Evolutionary conservation across 2,888 invertebrate species (phyloP).

Genomic region (Cephus pygmeus): DNA sequence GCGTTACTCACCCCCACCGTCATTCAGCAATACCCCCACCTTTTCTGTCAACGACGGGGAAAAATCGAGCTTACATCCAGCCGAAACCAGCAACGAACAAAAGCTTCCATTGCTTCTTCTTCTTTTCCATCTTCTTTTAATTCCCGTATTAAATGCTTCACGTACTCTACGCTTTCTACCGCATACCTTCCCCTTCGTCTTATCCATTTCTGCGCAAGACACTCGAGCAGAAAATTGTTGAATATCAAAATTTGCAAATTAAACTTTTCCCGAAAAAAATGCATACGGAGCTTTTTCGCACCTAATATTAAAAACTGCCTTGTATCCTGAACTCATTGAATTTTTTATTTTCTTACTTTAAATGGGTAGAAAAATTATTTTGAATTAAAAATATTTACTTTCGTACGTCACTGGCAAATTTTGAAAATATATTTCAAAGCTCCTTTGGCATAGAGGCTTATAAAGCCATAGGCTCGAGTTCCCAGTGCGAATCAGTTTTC

Average conservation of each 20-base stretch:
- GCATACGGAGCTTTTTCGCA: neutral
- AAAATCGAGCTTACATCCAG: slow-evolving; percentile 19
- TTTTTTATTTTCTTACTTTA: neutral
- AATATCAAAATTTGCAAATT: neutral
- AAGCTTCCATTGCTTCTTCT: neutral
- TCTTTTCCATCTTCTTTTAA: neutral
- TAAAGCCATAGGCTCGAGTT: neutral
- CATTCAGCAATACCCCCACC: slow-evolving; percentile 25
- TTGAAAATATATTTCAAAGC: neutral
- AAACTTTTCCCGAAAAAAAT: neutral
- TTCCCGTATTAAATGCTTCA: neutral
- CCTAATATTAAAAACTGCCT: neutral
- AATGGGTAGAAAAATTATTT: neutral
- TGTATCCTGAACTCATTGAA: neutral
- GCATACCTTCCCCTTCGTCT: neutral
- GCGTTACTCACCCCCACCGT: slow-evolving; percentile 49
- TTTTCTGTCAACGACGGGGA: slow-evolving; percentile 24
- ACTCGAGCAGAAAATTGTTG: neutral
- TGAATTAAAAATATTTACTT: neutral
- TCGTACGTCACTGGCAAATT: neutral
- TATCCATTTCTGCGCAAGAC: neutral
- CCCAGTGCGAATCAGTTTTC: neutral
- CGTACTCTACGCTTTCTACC: neutral
- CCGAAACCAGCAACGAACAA: neutral
- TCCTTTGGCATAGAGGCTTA: neutral